A percentile compares a stretch with the other conserved stretches of the same genome.
Evolutionary conservation across 2,888 invertebrate genomes (phyloP).

Genomic region (Sycophila texana): DNA sequence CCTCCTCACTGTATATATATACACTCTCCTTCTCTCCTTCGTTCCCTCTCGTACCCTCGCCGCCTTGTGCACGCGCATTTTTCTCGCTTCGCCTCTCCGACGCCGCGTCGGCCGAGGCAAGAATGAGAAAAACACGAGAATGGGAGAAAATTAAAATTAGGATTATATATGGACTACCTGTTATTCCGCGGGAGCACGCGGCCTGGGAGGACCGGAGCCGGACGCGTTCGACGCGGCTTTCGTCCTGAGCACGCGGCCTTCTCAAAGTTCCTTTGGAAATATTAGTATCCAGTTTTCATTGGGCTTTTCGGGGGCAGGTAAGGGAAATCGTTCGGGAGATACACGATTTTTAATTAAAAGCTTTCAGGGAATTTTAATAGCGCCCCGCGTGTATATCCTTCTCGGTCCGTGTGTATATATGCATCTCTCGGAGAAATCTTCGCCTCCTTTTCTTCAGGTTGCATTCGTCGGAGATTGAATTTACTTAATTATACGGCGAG

Average conservation of each 20-base stretch:
- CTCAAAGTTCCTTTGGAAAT: not conserved
- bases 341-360: no score
- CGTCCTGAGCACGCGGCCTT: not conserved
- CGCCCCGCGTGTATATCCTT: no score
- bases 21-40: not conserved
- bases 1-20: conserved; percentile 43
- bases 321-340: no score
- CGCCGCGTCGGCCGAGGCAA: not conserved
- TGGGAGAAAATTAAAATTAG: conserved; percentile 50
- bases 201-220: not conserved
- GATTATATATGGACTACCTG: conserved; percentile 48
- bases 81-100: conserved; percentile 31
- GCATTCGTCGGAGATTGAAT: no score
- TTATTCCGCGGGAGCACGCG: conserved; percentile 15
- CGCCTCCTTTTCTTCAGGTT: no score
- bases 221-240: not conserved
- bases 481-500: no score
- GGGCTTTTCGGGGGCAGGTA: not conserved
- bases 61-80: conserved; percentile 16
- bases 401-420: no score
- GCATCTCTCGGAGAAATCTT: no score
- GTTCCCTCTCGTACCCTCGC: conserved; percentile 17
- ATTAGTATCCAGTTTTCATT: not conserved
- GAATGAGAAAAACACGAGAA: conserved; percentile 1
- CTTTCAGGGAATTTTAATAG: no score